Evolutionary conservation across 2,797 vertebrate genomes (phyloP), one percentile per base, ranked within the genome.

Genomic region (Gephyroberyx darwinii): DNA sequence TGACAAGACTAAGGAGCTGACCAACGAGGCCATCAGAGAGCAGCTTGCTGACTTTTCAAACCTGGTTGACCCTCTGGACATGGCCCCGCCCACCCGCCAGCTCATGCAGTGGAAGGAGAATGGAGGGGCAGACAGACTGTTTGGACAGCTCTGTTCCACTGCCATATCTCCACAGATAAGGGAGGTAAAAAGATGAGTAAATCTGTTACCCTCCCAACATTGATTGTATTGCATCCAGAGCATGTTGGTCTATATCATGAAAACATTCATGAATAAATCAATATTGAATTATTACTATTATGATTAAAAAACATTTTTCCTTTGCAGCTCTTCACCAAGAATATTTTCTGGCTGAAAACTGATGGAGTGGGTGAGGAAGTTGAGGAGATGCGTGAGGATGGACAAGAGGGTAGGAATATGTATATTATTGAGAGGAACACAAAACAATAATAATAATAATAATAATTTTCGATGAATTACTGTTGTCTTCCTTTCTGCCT

Each of bases 51-150:
- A 94, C 80, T 88, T 41, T 47, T 91, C 87, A 0, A 91, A 94
- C 51, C 73, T 95, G 71, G 4, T 91, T 1, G 31, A 6, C 6
- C 5, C 77, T 4, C 22, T 93, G 69, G 89, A 92, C 74, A 86
- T 94, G 71, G 92, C 93, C 22, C 93, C 94, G 0, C 93, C 93
- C 0, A 94, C 93, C 5, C 62, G 48, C 39, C 74, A 86, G 78
- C 91, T 94, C 53, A 93, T 94, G 92, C 80, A 86, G 19, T 94
- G 93, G 93, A 93, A 91, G 79, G 88, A 90, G 65, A 88, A 56
- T n/a, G 91, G 93, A 16, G 69, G 82, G 2, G 90, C 81, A 35
- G 65, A 83, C 54, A 85, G 82, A 71, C 90, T 95, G 37, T 86
- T 94, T 22, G 51, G 74, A 10, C 88, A 80, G 58, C 84, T 87